A percentile compares a stretch with the other conserved stretches of the same genome.
phyloP scores from a whole-genome alignment of 2,113 vertebrate genomes.

The Martes martes region DNA sequence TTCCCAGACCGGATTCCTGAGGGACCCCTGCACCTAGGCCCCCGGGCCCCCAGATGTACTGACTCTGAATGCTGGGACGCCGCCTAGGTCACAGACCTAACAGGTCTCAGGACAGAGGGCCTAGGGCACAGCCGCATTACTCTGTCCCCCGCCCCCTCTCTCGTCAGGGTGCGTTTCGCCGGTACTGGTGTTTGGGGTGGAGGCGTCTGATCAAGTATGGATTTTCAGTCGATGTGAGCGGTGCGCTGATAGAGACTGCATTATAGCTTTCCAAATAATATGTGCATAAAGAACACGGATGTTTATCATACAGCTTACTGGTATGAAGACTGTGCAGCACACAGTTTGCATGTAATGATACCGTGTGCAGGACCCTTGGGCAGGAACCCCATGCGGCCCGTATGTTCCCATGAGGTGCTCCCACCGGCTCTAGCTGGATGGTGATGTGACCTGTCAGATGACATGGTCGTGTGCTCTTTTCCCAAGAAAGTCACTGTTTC shows the following conservation, averaged over 20 bases:
- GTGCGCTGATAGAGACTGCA: neutral
- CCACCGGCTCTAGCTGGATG: accelerated
- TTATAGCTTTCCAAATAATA: neutral
- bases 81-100: neutral
- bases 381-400: accelerated
- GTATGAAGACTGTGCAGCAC: accelerated
- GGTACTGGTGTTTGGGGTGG: neutral
- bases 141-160: accelerated
- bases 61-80: neutral
- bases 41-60: neutral
- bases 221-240: neutral
- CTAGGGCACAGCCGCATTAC: neutral
- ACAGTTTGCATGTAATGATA: accelerated
- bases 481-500: too few relatives aligned
- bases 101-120: neutral
- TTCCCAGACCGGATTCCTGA: neutral
- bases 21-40: neutral
- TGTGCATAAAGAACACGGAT: neutral
- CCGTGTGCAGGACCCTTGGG: accelerated
- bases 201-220: neutral
- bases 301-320: accelerated
- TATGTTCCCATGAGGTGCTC: neutral
- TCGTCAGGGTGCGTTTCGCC: neutral
- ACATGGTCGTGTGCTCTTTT: too few relatives aligned
- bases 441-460: too few relatives aligned